Evolutionary conservation across 2,888 invertebrate species (phyloP).

Genomic region (Lingula anatina): DNA sequence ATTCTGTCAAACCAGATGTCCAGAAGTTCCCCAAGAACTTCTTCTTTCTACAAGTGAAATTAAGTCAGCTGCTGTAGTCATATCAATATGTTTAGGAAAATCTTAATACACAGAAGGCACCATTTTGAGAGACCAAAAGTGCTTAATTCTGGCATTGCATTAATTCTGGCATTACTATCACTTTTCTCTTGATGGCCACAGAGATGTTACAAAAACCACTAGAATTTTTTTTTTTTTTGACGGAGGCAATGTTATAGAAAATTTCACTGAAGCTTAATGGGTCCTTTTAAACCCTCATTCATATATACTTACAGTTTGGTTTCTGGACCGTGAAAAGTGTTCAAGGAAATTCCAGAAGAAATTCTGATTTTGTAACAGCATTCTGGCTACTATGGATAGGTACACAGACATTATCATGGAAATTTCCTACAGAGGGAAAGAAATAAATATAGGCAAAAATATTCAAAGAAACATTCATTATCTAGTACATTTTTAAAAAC

Average conservation of each 20-base stretch:
- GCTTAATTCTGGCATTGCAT: no score
- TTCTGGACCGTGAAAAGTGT: conserved; percentile 28
- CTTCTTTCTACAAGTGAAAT: conserved; percentile 22
- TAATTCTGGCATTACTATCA: neutral
- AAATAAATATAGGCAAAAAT: no score
- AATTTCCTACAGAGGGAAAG: conserved; percentile 58
- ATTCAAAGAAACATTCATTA: no score
- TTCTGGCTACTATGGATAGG: conserved; percentile 71
- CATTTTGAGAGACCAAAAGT: no score
- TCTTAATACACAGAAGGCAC: no score
- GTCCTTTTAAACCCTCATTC: no score
- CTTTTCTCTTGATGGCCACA: no score
- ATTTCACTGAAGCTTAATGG: no score
- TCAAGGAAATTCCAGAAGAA: conserved; percentile 43
- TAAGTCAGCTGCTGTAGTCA: no score
- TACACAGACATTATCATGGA: conserved; percentile 73
- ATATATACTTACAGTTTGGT: conserved; percentile 40
- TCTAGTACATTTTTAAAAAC: neutral
- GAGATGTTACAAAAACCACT: neutral
- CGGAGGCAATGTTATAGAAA: no score
- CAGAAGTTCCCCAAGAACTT: conserved; percentile 50
- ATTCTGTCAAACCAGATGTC: conserved; percentile 76
- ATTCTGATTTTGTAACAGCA: conserved; percentile 57
- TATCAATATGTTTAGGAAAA: no score
- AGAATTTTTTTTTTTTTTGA: no score